Evolutionary conservation across 2,888 invertebrate genomes (phyloP).

Genomic region (Amphipyra tragopoginis): DNA sequence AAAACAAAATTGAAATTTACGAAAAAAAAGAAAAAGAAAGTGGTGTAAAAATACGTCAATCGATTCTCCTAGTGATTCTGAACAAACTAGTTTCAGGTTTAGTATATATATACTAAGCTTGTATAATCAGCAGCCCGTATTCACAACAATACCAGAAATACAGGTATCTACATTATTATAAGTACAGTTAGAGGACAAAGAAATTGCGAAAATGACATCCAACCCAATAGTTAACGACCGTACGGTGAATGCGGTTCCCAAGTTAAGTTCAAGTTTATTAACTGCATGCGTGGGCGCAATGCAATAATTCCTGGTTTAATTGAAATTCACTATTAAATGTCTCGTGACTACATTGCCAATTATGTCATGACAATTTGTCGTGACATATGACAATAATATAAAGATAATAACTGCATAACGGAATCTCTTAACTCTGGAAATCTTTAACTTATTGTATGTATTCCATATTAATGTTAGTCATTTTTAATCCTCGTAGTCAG

Average conservation of each 20-base stretch:
- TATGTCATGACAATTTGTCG: conserved; percentile 24
- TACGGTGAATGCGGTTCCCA: conserved; percentile 28
- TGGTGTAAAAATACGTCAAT: no score
- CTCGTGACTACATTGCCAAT: conserved; percentile 5
- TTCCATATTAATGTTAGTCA: no score
- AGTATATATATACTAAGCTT: no score
- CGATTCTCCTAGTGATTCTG: no score
- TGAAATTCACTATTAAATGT: conserved; percentile 7
- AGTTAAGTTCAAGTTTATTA: conserved; percentile 53
- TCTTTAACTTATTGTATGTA: conserved; percentile 3
- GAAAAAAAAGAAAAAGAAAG: no score
- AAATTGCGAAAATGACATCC: conserved; percentile 24
- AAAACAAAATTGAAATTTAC: no score
- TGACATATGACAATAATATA: conserved; percentile 8
- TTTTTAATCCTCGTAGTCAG: no score
- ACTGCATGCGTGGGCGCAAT: conserved; percentile 26
- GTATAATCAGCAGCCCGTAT: neutral
- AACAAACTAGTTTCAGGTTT: no score
- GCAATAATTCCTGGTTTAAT: conserved; percentile 21
- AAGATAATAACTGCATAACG: conserved; percentile 10
- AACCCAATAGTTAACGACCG: neutral
- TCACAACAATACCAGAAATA: neutral
- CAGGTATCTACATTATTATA: neutral
- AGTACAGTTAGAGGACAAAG: conserved; percentile 9
- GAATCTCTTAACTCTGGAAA: conserved; percentile 36